phyloP scores from a whole-genome alignment of 2,888 invertebrate species.

The Mythimna vitellina region DNA sequence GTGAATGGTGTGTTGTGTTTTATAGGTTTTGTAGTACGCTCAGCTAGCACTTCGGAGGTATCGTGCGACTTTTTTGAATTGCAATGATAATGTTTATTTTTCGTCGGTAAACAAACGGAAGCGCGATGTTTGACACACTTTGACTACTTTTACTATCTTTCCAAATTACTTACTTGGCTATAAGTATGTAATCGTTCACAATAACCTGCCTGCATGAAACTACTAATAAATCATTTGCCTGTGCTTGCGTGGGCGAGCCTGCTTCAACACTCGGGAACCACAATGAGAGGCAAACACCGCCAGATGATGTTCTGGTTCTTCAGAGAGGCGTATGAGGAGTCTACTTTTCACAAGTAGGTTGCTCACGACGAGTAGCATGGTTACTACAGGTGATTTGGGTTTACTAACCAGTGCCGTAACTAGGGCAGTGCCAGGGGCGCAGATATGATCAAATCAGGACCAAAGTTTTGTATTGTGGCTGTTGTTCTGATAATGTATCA shows the following conservation, averaged over 20 bases:
- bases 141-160: constrained; percentile 78
- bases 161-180: constrained; percentile 50
- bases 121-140: constrained; percentile 68
- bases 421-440: too few species aligned
- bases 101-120: constrained; percentile 57
- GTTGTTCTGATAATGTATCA: too few species aligned
- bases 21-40: constrained; percentile 72
- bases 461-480: too few species aligned
- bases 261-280: constrained; percentile 5
- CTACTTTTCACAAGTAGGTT: neutral
- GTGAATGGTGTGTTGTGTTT: constrained; percentile 51
- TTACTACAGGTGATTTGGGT: neutral
- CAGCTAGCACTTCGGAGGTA: constrained; percentile 70
- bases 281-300: constrained; percentile 5
- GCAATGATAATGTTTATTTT: constrained; percentile 67
- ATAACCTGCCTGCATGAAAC: constrained; percentile 3
- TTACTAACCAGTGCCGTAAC: too few species aligned
- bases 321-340: neutral
- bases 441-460: too few species aligned
- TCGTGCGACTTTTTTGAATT: constrained; percentile 72
- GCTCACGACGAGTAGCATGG: neutral
- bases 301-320: constrained; percentile 2
- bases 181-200: constrained; percentile 50
- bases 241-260: constrained; percentile 12
- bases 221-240: constrained; percentile 12